phyloP scores from a whole-genome alignment of 1,140 invertebrate species.

The Papilio xuthus region DNA sequence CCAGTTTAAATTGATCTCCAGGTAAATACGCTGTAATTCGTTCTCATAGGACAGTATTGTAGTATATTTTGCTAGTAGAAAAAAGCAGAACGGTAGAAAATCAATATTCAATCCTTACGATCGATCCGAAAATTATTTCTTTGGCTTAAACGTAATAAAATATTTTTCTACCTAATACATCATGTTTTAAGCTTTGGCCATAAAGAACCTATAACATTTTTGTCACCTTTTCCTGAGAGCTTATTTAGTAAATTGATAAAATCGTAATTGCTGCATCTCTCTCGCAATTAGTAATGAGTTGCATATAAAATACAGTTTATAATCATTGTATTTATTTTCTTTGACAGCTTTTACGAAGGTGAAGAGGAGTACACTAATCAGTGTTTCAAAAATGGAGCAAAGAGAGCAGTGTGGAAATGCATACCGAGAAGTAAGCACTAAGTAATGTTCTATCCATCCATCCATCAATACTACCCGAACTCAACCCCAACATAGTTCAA shows the following conservation, averaged over 20 bases:
- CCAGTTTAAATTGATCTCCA: background rate
- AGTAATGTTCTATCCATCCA: constrained; percentile 7
- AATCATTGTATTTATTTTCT: background rate
- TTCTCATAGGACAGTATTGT: background rate
- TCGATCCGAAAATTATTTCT: background rate
- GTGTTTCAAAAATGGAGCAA: constrained; percentile 63
- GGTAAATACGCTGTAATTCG: background rate
- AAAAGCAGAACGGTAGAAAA: background rate
- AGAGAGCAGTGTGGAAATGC: constrained; percentile 71
- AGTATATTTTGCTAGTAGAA: background rate
- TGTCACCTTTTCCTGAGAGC: too few relatives aligned
- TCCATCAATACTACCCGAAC: too few relatives aligned
- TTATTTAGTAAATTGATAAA: too few relatives aligned
- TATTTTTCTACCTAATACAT: too few relatives aligned
- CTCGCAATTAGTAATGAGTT: too few relatives aligned
- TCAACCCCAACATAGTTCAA: too few relatives aligned
- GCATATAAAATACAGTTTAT: background rate
- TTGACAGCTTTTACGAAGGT: constrained; percentile 47
- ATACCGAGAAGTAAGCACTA: constrained; percentile 64
- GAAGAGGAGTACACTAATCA: constrained; percentile 52
- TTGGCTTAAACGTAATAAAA: too few relatives aligned
- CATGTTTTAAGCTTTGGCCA: too few relatives aligned
- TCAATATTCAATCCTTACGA: background rate
- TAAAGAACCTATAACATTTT: too few relatives aligned
- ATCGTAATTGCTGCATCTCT: too few relatives aligned